These are phyloP conservation scores for Myocastor coypus DNA, from an alignment of 2,113 vertebrate genomes.

Conservation along the genomic window DNA sequence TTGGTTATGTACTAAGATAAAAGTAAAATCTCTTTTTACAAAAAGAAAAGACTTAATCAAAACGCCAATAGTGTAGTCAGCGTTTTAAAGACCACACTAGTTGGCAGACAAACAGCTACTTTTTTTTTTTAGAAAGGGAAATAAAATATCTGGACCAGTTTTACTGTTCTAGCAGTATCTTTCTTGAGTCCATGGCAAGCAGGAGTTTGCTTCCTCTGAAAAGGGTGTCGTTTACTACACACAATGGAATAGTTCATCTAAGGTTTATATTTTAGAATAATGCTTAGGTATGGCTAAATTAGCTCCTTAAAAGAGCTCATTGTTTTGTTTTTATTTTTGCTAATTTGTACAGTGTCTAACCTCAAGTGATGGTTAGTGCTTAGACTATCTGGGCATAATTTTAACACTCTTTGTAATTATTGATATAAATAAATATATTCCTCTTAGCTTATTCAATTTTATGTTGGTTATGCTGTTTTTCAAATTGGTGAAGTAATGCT, in stretches of 20 bases:
- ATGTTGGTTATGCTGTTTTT: background rate
- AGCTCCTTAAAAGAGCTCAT: conserved; percentile 74
- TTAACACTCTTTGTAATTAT: background rate
- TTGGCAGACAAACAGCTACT: background rate
- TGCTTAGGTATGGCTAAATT: conserved; percentile 74
- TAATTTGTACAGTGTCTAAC: conserved; percentile 60
- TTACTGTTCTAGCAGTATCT: conserved; percentile 74
- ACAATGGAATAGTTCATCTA: conserved; percentile 57
- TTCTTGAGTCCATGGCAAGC: conserved; percentile 81
- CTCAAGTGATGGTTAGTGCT: background rate
- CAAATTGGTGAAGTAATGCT: conserved; percentile 19
- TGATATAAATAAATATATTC: background rate
- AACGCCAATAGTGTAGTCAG: background rate
- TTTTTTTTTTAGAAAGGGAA: conserved; percentile 41
- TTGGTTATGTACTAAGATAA: background rate
- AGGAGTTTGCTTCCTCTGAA: conserved; percentile 84
- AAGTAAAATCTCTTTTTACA: background rate
- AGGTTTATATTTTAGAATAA: conserved; percentile 76
- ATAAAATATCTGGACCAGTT: conserved; percentile 35
- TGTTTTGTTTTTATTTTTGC: background rate
- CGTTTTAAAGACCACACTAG: background rate
- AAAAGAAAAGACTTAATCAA: background rate
- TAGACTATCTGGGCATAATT: background rate
- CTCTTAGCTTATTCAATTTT: background rate
- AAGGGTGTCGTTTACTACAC: conserved; percentile 74